Conservation (phyloP, 2,888 invertebrate species). For the Ernsta delagoae region DNA sequence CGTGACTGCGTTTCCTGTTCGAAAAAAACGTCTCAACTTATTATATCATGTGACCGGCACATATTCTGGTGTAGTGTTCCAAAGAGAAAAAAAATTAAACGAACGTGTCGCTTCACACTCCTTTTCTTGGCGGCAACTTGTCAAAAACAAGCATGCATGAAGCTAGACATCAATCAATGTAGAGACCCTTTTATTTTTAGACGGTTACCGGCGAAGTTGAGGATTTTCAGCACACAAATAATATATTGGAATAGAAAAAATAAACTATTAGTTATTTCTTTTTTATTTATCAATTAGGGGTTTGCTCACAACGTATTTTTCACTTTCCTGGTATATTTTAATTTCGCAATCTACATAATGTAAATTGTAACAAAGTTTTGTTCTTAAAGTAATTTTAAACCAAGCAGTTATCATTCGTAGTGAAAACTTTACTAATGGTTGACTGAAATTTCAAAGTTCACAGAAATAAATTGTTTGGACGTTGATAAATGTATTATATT, state of each 20-base stretch:
- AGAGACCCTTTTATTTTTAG: conserved; percentile 71
- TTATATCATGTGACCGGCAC: conserved; percentile 51
- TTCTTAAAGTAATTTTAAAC: too few relatives aligned
- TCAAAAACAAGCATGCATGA: conserved; percentile 75
- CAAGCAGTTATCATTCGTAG: too few relatives aligned
- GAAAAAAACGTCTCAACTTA: conserved; percentile 52
- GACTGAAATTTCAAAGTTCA: conserved; percentile 13
- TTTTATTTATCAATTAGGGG: neutral
- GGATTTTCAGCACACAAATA: conserved; percentile 17
- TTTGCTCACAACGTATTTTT: too few relatives aligned
- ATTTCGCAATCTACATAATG: too few relatives aligned
- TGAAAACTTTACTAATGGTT: conserved; percentile 24
- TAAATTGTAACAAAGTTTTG: too few relatives aligned
- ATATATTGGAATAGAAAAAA: neutral
- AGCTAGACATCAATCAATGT: conserved; percentile 78
- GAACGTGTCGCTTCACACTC: conserved; percentile 66
- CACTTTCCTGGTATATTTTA: too few relatives aligned
- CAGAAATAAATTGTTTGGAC: conserved; percentile 32
- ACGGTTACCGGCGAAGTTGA: conserved; percentile 56
- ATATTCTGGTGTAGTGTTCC: conserved; percentile 67
- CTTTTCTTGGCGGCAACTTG: conserved; percentile 69
- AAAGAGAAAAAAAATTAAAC: conserved; percentile 62
- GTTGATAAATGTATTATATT: conserved; percentile 32
- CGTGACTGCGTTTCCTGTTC: conserved; percentile 57
- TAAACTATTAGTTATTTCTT: conserved; percentile 18